A percentile compares a stretch with the other conserved stretches of the same genome.
phyloP scores from a whole-genome alignment of 2,888 invertebrate genomes.

The Lithodes maja region DNA sequence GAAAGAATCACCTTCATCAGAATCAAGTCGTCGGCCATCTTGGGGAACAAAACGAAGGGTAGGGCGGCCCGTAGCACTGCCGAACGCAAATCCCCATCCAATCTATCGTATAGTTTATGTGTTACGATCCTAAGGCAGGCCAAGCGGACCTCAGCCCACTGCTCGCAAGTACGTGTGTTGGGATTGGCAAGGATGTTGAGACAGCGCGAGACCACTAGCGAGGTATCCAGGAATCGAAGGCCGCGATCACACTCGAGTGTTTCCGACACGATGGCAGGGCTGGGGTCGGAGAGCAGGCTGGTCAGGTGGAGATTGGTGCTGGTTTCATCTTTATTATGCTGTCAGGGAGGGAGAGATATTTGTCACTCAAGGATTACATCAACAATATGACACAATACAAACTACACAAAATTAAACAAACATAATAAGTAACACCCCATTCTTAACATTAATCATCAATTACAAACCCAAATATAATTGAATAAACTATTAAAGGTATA shows the following conservation, averaged over 20 bases:
- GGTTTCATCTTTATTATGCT: constrained; percentile 20
- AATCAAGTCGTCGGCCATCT: constrained; percentile 16
- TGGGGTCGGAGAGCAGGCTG: constrained; percentile 45
- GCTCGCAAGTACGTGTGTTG: background rate
- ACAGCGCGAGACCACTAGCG: constrained; percentile 1
- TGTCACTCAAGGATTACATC: background rate
- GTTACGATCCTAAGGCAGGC: constrained; percentile 15
- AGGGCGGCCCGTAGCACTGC: constrained; percentile 26
- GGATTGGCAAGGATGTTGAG: background rate
- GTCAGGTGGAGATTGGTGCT: constrained; percentile 16
- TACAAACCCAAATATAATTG: no score
- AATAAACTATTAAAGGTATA: no score
- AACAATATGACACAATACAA: background rate
- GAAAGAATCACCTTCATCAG: background rate
- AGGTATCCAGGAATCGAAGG: background rate
- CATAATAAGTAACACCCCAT: background rate
- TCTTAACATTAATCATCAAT: no score
- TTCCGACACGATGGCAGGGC: constrained; percentile 8
- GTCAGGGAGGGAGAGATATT: background rate
- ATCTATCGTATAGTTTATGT: background rate
- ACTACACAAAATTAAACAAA: background rate
- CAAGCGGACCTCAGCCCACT: constrained; percentile 17
- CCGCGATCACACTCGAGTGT: constrained; percentile 11
- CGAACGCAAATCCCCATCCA: background rate
- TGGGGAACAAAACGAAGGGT: constrained; percentile 31